Base-by-base conservation (phyloP, 2,888 invertebrate genomes). In the Epistrophe eligans region DNA sequence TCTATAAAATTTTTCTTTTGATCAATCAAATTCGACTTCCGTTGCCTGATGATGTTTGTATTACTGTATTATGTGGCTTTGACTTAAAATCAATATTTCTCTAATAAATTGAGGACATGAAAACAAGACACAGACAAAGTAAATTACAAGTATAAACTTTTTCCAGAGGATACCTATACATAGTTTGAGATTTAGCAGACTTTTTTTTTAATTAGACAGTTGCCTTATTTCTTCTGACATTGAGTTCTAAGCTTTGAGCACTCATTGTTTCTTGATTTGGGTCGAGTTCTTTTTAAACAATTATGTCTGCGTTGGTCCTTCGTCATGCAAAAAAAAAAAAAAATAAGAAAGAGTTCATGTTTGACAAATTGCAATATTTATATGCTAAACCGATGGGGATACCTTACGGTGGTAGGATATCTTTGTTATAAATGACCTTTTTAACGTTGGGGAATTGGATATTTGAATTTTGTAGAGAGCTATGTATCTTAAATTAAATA, bases 1-100 rank as follows among this genome's bases (percentile, higher is more conserved):
- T 77, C 72, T 15, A 35, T 35, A 58, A 45, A 15, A 24, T 24
- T 40, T 13, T 58, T 35, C 58, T 66, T 76, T 82, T 82, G 77
- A 82, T 72, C 77, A 82, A 82, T 77, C 81, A 77, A 57, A 57
- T 15, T 3, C 17, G 24, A 5, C 66, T 67, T 82, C 58, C 64
- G 48, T 57, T 32, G 24, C 7, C 48, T 48, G 17, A n/a, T n/a
- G n/a, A n/a, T n/a, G n/a, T 28, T 48, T n/a, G 4, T 24, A 10
- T 35, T 13, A 35, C 35, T 35, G 0, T 5, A 17, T 17, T 50
- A 10, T 40, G n/a, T 77, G 45, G 19, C 10, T 32, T 58, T 64
- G 43, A 40, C 19, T 73, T 72, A 83, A 77, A 77, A 66, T 50
- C 66, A 45, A 73, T 83, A 77, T 60, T 24, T 52, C 11, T 1